Evolutionary conservation across 1,140 invertebrate genomes (phyloP).

Genomic region (Eumaeus atala): DNA sequence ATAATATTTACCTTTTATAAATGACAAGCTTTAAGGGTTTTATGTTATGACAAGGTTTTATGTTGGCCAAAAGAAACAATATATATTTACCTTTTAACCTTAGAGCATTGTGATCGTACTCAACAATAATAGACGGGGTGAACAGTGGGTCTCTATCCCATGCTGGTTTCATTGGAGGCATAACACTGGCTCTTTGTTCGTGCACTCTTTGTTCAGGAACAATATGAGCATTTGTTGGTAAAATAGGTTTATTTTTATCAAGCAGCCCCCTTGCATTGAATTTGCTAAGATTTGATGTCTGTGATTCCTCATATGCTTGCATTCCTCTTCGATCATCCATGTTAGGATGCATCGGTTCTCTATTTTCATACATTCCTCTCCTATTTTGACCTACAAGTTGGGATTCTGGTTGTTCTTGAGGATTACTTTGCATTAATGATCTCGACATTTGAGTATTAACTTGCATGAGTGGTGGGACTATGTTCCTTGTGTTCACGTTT

Average conservation of each 20-base stretch:
- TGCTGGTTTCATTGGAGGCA: slow-evolving; percentile 31
- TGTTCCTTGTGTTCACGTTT: slow-evolving; percentile 24
- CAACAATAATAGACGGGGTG: slow-evolving; percentile 78
- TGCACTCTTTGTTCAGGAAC: not conserved
- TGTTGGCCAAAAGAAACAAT: too few relatives aligned
- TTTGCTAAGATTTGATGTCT: not conserved
- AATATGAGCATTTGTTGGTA: not conserved
- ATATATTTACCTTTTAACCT: slow-evolving; percentile 63
- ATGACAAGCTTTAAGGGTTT: too few relatives aligned
- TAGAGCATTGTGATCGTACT: slow-evolving; percentile 80
- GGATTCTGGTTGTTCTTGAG: not conserved
- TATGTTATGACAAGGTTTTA: too few relatives aligned
- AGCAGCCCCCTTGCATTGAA: not conserved
- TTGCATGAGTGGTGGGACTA: slow-evolving; percentile 1
- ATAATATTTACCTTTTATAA: too few relatives aligned
- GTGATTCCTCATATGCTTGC: not conserved
- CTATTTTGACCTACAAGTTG: not conserved
- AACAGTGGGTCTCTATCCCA: slow-evolving; percentile 65
- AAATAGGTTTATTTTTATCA: slow-evolving; percentile 7
- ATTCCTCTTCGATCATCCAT: not conserved
- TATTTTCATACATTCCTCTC: slow-evolving; percentile 2
- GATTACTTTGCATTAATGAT: not conserved
- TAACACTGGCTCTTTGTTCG: slow-evolving; percentile 1
- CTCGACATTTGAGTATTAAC: not conserved
- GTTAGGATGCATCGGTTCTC: not conserved